These are phyloP conservation scores for Globodera ellingtonae DNA, from an alignment of 1,140 invertebrate genomes.

Conservation along the genomic window DNA sequence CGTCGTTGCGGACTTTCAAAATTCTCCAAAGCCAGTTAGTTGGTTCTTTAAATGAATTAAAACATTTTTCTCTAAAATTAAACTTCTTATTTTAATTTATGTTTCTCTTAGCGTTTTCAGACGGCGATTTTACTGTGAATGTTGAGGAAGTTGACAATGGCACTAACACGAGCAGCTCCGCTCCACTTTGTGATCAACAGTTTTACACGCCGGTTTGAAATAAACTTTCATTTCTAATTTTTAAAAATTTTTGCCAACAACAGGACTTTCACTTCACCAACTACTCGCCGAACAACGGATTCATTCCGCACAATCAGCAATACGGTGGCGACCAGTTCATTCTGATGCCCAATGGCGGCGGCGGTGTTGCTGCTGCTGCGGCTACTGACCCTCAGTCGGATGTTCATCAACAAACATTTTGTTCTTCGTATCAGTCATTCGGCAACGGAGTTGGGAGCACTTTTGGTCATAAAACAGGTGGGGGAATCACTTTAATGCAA, in stretches of 20 bases:
- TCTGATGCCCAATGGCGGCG: background rate
- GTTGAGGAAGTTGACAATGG: background rate
- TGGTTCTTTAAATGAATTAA: background rate
- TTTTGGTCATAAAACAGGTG: background rate
- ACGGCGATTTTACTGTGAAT: background rate
- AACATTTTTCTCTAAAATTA: background rate
- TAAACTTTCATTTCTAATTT: background rate
- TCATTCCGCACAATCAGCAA: too few species aligned
- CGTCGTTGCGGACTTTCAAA: conserved; percentile 14
- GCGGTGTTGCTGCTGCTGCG: too few species aligned
- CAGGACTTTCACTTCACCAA: background rate
- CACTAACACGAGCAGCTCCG: background rate
- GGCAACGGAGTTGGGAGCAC: background rate
- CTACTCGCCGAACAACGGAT: background rate
- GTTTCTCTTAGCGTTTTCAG: background rate
- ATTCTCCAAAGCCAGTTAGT: conserved; percentile 14
- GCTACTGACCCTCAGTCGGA: background rate
- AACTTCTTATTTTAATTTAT: background rate
- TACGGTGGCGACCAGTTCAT: background rate
- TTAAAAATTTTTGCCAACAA: too few species aligned
- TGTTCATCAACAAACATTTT: background rate
- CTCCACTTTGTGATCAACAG: background rate
- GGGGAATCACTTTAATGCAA: too few species aligned
- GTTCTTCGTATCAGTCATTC: background rate
- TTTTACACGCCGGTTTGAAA: background rate